Evolutionary conservation across 2,113 vertebrate species (phyloP).

Genomic region (Dunckerocampus dactyliophorus): DNA sequence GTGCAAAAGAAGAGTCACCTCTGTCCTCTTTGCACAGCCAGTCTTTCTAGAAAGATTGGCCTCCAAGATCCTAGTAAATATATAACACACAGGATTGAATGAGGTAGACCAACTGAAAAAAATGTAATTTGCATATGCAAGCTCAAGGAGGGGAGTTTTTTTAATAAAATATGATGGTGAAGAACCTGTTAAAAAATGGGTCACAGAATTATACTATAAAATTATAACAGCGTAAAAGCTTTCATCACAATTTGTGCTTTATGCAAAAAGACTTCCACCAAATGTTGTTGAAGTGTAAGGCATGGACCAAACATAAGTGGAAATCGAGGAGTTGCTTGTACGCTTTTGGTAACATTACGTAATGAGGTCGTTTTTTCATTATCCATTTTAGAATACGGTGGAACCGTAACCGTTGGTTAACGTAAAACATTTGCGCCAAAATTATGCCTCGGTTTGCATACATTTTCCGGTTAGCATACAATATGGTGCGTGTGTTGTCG

Average conservation of each 20-base stretch:
- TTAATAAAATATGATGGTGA: neutral
- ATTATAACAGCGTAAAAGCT: neutral
- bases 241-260: neutral
- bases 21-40: neutral
- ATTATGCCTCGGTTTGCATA: too few species aligned
- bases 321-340: too few species aligned
- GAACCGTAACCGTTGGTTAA: too few species aligned
- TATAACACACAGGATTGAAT: neutral
- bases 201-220: neutral
- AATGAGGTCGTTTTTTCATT: too few species aligned
- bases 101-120: neutral
- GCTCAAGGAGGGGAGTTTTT: neutral
- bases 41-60: conserved; percentile 2
- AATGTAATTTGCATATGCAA: neutral
- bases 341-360: too few species aligned
- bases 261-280: too few species aligned
- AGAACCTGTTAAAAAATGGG: neutral
- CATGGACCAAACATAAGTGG: too few species aligned
- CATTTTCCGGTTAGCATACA: too few species aligned
- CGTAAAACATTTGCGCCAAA: too few species aligned
- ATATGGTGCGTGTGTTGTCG: too few species aligned
- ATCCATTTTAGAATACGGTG: too few species aligned
- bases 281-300: too few species aligned
- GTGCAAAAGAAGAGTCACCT: neutral
- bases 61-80: neutral